Base-by-base conservation (phyloP, 2,888 invertebrate genomes). In the Buathra laborator region DNA sequence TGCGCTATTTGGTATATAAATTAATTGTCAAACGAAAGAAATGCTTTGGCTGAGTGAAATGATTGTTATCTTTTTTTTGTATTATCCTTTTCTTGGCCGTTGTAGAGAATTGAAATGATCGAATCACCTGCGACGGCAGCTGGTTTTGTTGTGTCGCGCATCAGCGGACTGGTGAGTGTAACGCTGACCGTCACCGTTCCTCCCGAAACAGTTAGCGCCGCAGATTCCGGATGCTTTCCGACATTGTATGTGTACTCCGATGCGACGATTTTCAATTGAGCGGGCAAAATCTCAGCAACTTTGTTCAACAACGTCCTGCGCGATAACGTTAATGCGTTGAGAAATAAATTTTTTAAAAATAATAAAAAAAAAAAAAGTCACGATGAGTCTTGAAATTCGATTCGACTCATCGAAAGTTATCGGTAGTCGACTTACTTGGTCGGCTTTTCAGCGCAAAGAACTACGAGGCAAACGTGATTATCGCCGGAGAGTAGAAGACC, bases 391-490 rank as follows among this genome's bases (percentile, higher is more conserved):
- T 29, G 14, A 53, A 16, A 53, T 53, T 53, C 53, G 12, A 24
- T 0, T 14, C 9, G 14, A 48, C 37, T 37, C 37, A 37, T 37
- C 37, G 46, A 48, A 44, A 44, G 46, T 12, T 12, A 12, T 48
- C 14, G 46, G 0, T 48, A 12, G n/a, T 48, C 3, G 24, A 78
- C 80, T 83, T 88, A 94, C 92, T 96, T 94, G 76, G 99, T 99
- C 83, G 99, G 99, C 90, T 98, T 98, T 94, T 98, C 98, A 81
- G 98, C 97, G 94, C 99, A 99, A 80, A 99, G 95, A 77, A 99
- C 98, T 51, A 99, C 99, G 86, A 99, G 95, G 89, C 98, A 97
- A 80, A 99, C 98, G 91, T 96, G 96, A 86, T 96, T 96, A 94
- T 99, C 99, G 6, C 98, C 98, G 87, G 97, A 96, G 32, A 99